Evolutionary conservation across 2,113 vertebrate genomes (phyloP).

Genomic region (Clarias batrachus): DNA sequence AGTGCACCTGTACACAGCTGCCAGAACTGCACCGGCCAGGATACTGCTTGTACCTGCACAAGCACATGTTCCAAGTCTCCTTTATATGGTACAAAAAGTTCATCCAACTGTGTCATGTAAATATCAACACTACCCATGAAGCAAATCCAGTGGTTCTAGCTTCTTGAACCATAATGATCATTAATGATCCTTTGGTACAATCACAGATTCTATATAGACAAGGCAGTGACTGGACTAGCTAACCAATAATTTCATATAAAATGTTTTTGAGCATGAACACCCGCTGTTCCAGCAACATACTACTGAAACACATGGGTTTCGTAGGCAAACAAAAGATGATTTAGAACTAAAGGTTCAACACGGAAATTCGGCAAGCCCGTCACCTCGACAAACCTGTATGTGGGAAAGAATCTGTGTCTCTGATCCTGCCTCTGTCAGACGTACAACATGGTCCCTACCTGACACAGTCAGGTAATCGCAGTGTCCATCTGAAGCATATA

Average conservation of each 20-base stretch:
- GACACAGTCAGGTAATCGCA: slow-evolving; percentile 85
- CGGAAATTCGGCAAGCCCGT: neutral
- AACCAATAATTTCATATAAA: too few relatives aligned
- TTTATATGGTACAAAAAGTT: neutral
- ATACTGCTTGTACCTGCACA: slow-evolving; percentile 94
- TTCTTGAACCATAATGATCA: neutral
- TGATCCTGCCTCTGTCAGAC: slow-evolving; percentile 66
- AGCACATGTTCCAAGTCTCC: neutral
- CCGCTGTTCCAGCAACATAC: neutral
- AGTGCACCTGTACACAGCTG: slow-evolving; percentile 77
- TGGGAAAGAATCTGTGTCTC: slow-evolving; percentile 77
- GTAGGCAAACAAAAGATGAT: neutral
- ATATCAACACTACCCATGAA: neutral
- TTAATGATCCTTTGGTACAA: too few relatives aligned
- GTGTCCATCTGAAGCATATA: slow-evolving; percentile 70
- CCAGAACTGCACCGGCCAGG: slow-evolving; percentile 86
- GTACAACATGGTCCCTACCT: slow-evolving; percentile 77
- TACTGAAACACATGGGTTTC: neutral
- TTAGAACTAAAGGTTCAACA: neutral
- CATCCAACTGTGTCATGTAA: neutral
- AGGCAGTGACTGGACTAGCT: too few relatives aligned
- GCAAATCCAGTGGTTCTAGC: neutral
- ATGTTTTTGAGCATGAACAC: too few relatives aligned
- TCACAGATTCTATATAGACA: too few relatives aligned
- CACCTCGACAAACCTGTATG: slow-evolving; percentile 65